Evolutionary conservation across 2,113 vertebrate species (phyloP).

Genomic region (Lathamus discolor): DNA sequence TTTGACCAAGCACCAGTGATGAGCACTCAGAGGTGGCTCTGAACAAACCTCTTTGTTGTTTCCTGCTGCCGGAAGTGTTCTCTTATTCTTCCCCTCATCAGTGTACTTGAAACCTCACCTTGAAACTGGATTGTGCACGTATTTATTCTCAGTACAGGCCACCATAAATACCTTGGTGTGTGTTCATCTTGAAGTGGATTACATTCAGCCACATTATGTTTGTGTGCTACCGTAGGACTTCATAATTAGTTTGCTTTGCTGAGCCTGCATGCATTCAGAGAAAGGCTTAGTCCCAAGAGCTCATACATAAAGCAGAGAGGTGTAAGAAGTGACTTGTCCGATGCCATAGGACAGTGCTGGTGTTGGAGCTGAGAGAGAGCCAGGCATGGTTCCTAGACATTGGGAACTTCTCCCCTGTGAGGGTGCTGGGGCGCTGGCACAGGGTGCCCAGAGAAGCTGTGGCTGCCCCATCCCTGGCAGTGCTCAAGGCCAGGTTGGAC

Average conservation of each 20-base stretch:
- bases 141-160: background rate
- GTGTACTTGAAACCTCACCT: background rate
- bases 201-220: rapidly evolving
- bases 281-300: background rate
- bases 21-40: background rate
- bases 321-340: rapidly evolving
- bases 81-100: background rate
- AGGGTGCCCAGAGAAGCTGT: background rate
- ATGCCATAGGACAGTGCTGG: rapidly evolving
- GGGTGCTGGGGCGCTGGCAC: background rate
- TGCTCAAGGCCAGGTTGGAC: no score
- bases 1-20: background rate
- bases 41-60: background rate
- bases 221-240: background rate
- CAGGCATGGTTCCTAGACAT: background rate
- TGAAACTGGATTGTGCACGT: no score
- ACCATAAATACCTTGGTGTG: background rate
- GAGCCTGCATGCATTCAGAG: rapidly evolving
- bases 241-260: rapidly evolving
- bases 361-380: background rate
- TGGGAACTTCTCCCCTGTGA: background rate
- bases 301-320: background rate
- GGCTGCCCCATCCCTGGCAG: background rate
- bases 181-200: background rate
- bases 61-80: background rate